These are phyloP conservation scores for Prinia subflava DNA, from an alignment of 2,113 vertebrate genomes.

Conservation along the genomic window DNA sequence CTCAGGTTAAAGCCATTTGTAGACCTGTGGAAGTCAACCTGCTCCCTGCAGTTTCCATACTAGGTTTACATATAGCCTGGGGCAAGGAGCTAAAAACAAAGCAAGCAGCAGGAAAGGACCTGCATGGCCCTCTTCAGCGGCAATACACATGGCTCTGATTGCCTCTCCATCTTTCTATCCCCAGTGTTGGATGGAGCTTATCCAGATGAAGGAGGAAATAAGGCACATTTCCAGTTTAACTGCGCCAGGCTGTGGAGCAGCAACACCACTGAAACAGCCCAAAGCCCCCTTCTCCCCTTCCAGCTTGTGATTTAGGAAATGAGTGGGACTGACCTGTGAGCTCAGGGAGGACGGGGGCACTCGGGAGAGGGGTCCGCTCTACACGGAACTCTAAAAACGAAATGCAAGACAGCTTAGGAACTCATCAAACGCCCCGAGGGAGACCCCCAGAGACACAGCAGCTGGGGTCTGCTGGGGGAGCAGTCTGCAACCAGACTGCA, in stretches of 20 bases:
- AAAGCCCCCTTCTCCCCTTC: conserved; percentile 65
- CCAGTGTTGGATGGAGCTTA: background rate
- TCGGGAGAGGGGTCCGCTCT: conserved; percentile 99
- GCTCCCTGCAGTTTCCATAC: background rate
- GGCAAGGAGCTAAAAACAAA: background rate
- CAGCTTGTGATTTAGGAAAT: conserved; percentile 82
- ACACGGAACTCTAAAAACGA: conserved; percentile 99
- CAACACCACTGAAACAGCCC: conserved; percentile 18
- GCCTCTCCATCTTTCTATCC: background rate
- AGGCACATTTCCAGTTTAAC: conserved; percentile 7
- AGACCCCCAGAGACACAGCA: conserved; percentile 30
- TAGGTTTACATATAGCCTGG: background rate
- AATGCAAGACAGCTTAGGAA: conserved; percentile 85
- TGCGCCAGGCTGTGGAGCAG: background rate
- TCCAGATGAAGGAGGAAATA: background rate
- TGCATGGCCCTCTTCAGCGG: background rate
- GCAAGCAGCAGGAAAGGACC: conserved; percentile 8
- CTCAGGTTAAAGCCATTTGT: background rate
- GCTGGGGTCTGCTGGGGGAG: background rate
- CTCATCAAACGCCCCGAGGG: background rate
- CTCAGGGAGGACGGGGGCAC: conserved; percentile 99
- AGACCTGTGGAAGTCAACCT: background rate
- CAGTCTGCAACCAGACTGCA: background rate
- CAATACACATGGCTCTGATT: conserved; percentile 1
- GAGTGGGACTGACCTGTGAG: conserved; percentile 94